Evolutionary conservation across 2,888 invertebrate species (phyloP).

Genomic region (Elmis aenea): DNA sequence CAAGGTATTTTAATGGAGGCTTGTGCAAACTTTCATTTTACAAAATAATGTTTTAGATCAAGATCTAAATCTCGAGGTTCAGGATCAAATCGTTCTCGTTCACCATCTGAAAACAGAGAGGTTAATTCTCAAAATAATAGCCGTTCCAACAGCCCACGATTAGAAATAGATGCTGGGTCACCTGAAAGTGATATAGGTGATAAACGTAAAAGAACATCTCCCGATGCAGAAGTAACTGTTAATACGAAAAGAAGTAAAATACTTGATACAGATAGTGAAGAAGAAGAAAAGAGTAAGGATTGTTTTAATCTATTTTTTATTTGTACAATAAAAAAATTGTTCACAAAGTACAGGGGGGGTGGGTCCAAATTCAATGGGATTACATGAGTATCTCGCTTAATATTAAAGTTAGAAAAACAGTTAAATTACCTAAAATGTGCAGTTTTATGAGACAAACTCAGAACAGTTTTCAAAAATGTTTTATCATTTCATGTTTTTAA

Average conservation of each 20-base stretch:
- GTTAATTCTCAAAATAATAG: constrained; percentile 26
- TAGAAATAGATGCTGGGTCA: constrained; percentile 48
- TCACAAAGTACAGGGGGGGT: too few relatives aligned
- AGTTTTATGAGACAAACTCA: too few relatives aligned
- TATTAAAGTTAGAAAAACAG: too few relatives aligned
- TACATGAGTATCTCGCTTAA: too few relatives aligned
- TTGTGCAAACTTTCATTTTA: neutral
- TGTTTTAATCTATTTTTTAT: too few relatives aligned
- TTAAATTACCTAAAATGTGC: too few relatives aligned
- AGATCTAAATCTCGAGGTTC: constrained; percentile 26
- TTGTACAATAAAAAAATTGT: too few relatives aligned
- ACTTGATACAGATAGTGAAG: constrained; percentile 67
- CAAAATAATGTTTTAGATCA: constrained; percentile 23
- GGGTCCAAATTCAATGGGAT: too few relatives aligned
- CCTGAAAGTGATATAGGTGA: constrained; percentile 41
- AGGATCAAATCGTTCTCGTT: constrained; percentile 28
- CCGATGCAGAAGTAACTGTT: constrained; percentile 33
- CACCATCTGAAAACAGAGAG: constrained; percentile 22
- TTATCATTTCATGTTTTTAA: too few relatives aligned
- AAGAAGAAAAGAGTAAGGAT: constrained; percentile 47
- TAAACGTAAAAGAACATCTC: constrained; percentile 39
- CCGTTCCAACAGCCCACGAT: constrained; percentile 46
- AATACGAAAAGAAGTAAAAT: constrained; percentile 37
- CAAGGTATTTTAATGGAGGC: constrained; percentile 16
- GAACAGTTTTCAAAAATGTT: too few relatives aligned